Evolutionary conservation across 2,113 vertebrate species (phyloP).

Genomic region (Pterophyllum scalare): DNA sequence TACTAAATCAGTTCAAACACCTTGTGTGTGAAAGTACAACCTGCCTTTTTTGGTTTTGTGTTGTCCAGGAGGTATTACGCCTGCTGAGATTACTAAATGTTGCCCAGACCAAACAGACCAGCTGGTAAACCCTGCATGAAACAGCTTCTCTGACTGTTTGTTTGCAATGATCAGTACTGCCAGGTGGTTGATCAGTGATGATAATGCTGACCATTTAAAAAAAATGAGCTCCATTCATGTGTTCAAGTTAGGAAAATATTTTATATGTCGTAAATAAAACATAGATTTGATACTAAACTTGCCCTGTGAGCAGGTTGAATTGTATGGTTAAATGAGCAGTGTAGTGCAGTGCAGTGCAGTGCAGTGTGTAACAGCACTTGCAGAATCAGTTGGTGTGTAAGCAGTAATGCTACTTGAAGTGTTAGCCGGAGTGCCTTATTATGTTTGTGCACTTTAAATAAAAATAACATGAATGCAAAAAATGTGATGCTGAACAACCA

Average conservation of each 20-base stretch:
- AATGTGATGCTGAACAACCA: neutral
- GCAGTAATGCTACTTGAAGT: neutral
- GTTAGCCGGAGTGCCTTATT: neutral
- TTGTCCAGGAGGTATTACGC: too few species aligned
- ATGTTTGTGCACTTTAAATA: neutral
- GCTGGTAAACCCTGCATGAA: neutral
- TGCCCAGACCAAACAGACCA: too few species aligned
- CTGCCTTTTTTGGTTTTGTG: too few species aligned
- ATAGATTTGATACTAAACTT: too few species aligned
- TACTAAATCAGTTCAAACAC: too few species aligned
- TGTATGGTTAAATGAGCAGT: neutral
- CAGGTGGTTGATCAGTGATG: neutral
- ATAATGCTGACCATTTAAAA: neutral
- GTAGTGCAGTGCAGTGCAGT: fast-evolving
- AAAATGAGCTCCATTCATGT: neutral
- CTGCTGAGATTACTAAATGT: too few species aligned
- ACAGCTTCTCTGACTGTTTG: neutral
- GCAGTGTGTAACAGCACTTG: neutral
- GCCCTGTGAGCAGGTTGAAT: neutral
- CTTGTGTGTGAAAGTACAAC: too few species aligned
- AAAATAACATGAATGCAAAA: neutral
- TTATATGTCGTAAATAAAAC: neutral
- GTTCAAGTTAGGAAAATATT: neutral
- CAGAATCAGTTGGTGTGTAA: neutral
- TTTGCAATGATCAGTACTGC: neutral